Evolutionary conservation across 2,888 invertebrate genomes (phyloP).

Genomic region (Drosophila kuntzei): DNA sequence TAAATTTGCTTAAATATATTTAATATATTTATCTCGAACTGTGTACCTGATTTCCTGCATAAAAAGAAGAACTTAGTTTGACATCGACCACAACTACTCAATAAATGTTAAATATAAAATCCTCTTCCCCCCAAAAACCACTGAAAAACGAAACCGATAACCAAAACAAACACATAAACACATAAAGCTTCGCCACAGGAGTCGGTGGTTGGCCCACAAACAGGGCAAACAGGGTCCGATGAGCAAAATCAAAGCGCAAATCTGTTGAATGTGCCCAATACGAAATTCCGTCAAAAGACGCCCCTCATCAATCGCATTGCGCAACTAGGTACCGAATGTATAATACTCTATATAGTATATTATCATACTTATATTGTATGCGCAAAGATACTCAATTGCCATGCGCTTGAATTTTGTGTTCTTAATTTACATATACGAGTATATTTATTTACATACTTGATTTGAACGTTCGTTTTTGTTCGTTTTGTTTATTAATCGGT

Average conservation of each 20-base stretch:
- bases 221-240: conserved; percentile 50
- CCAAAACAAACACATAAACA: conserved; percentile 20
- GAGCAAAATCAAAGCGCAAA: conserved; percentile 66
- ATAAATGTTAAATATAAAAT: conserved; percentile 61
- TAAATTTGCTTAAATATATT: too few relatives aligned
- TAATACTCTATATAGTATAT: conserved; percentile 60
- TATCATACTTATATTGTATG: conserved; percentile 65
- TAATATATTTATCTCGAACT: conserved; percentile 24
- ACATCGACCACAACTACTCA: conserved; percentile 20
- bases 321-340: conserved; percentile 83
- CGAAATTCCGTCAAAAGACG: conserved; percentile 83
- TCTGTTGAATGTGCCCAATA: conserved; percentile 67
- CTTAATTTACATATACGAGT: conserved; percentile 11
- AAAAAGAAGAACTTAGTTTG: conserved; percentile 4
- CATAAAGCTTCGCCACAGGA: conserved; percentile 74
- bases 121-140: conserved; percentile 50
- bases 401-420: conserved; percentile 70
- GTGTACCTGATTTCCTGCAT: conserved; percentile 7
- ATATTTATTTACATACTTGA: conserved; percentile 6
- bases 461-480: conserved; percentile 25
- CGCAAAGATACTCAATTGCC: conserved; percentile 74
- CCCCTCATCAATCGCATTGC: conserved; percentile 84
- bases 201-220: conserved; percentile 56
- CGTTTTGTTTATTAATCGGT: conserved; percentile 51
- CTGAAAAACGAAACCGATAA: conserved; percentile 14